Evolutionary conservation across 2,113 vertebrate species (phyloP).

Genomic region (Haplochromis burtoni): DNA sequence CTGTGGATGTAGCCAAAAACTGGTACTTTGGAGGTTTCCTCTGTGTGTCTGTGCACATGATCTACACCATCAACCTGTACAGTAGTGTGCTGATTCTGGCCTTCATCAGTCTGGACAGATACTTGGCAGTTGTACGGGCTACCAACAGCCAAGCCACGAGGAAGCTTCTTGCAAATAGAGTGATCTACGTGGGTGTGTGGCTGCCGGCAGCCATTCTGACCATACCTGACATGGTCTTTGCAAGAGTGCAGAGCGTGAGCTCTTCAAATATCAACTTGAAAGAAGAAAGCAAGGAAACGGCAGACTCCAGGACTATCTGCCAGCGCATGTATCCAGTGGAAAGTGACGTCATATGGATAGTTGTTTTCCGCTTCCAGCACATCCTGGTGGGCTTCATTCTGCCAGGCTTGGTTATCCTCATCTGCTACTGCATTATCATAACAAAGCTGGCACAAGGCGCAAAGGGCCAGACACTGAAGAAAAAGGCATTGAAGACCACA

Average conservation of each 20-base stretch:
- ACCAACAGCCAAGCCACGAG: constrained; percentile 87
- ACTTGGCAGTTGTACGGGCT: constrained; percentile 89
- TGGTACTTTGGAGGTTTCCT: constrained; percentile 89
- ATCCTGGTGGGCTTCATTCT: constrained; percentile 89
- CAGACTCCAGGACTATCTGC: constrained; percentile 66
- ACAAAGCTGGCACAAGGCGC: constrained; percentile 81
- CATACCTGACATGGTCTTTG: constrained; percentile 89
- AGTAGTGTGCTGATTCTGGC: constrained; percentile 95
- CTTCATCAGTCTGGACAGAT: constrained; percentile 94
- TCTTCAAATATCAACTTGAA: background rate
- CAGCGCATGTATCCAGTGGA: constrained; percentile 80
- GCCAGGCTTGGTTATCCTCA: constrained; percentile 89
- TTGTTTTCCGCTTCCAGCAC: constrained; percentile 87
- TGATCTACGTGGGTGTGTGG: constrained; percentile 92
- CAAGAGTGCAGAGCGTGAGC: constrained; percentile 39
- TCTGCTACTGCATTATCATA: constrained; percentile 96
- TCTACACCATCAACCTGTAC: constrained; percentile 96
- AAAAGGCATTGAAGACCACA: constrained; percentile 92
- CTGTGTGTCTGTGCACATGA: constrained; percentile 87
- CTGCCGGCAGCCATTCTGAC: constrained; percentile 86
- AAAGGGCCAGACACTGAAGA: constrained; percentile 86
- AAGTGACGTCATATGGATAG: constrained; percentile 67
- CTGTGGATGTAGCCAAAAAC: constrained; percentile 81
- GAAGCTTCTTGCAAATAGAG: constrained; percentile 82
- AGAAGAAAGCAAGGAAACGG: background rate